phyloP scores from a whole-genome alignment of 1,140 invertebrate genomes.

The Neodiprion lecontei region DNA sequence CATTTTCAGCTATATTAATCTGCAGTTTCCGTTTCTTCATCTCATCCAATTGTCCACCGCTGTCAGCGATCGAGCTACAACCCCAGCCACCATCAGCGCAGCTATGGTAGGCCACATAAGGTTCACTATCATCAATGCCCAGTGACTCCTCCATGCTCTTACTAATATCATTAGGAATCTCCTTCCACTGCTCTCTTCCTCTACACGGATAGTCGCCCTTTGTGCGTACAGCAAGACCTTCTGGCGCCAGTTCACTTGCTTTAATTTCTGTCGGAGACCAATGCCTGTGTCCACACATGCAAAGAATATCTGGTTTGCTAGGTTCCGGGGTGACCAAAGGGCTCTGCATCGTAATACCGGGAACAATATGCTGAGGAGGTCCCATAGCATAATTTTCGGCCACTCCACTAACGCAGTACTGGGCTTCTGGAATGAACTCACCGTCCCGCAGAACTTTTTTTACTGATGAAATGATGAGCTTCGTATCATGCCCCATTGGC shows the following conservation, averaged over 20 bases:
- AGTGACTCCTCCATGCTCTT: not conserved
- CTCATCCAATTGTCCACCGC: no score
- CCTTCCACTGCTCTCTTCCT: not conserved
- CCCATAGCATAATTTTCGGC: slow-evolving; percentile 30
- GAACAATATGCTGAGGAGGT: slow-evolving; percentile 28
- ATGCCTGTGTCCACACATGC: slow-evolving; percentile 22
- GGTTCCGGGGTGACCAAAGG: slow-evolving; percentile 37
- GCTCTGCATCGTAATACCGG: slow-evolving; percentile 40
- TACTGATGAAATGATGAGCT: slow-evolving; percentile 37
- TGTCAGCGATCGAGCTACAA: not conserved
- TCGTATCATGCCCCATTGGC: slow-evolving; percentile 31
- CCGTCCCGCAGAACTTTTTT: slow-evolving; percentile 30
- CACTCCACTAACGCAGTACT: slow-evolving; percentile 34
- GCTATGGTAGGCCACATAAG: not conserved
- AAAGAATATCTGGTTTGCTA: slow-evolving; percentile 28
- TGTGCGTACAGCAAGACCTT: slow-evolving; percentile 19
- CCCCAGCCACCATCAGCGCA: not conserved
- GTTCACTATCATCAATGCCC: not conserved
- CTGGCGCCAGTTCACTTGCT: not conserved
- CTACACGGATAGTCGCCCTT: not conserved
- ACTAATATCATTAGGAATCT: not conserved
- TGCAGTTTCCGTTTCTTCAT: no score
- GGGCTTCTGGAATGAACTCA: slow-evolving; percentile 22
- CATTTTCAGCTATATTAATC: no score
- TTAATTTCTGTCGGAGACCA: slow-evolving; percentile 31